phyloP scores from a whole-genome alignment of 2,888 invertebrate species.

The Elegia similella region DNA sequence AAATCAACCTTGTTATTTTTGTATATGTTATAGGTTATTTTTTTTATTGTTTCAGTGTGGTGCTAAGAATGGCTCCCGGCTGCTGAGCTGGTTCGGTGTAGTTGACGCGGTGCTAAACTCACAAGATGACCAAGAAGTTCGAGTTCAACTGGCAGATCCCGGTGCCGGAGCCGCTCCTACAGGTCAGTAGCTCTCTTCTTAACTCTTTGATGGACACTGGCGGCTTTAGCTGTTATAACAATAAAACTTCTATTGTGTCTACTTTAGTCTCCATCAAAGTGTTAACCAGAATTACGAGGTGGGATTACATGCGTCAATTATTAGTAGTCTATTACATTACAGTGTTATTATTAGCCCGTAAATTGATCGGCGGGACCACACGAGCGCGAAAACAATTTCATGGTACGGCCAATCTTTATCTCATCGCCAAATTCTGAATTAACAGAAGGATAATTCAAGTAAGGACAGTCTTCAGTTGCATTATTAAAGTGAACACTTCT shows the following conservation, averaged over 20 bases:
- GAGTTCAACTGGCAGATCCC: constrained; percentile 99
- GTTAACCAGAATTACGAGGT: no score
- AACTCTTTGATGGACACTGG: no score
- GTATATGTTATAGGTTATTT: neutral
- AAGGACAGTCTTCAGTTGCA: no score
- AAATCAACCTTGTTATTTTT: no score
- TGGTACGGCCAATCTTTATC: neutral
- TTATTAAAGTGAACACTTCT: no score
- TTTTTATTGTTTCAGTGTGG: constrained; percentile 40
- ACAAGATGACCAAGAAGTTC: constrained; percentile 96
- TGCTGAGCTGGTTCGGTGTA: constrained; percentile 28
- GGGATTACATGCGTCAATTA: no score
- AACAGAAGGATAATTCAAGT: neutral
- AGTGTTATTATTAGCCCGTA: neutral
- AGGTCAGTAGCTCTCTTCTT: constrained; percentile 43
- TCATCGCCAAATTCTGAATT: neutral
- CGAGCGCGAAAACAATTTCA: neutral
- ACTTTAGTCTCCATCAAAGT: no score
- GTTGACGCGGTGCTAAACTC: constrained; percentile 33
- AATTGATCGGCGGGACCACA: neutral
- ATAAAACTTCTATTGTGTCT: no score
- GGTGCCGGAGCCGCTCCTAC: constrained; percentile 90
- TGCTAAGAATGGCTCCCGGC: constrained; percentile 48
- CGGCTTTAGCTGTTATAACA: no score
- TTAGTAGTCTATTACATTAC: no score